Evolutionary conservation across 53 echinoderm and acorn worm genomes (phyloP).

Genomic region (Mesocentrotus franciscanus): DNA sequence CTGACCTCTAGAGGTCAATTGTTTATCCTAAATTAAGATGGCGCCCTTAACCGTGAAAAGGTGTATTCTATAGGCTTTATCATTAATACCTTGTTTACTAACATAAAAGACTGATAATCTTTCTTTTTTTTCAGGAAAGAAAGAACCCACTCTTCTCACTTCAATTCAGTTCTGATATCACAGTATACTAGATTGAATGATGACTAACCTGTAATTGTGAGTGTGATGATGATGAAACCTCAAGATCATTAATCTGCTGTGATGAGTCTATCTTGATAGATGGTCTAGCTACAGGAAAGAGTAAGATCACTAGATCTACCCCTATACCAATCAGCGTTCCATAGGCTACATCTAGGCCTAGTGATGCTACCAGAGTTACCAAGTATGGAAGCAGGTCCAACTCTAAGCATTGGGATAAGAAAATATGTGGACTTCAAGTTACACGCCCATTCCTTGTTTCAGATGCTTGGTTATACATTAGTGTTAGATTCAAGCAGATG

Average conservation of each 20-base stretch:
- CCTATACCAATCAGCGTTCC: constrained; percentile 93
- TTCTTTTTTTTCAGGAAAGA: no score
- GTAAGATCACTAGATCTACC: constrained; percentile 88
- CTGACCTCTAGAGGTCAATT: no score
- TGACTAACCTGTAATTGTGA: constrained; percentile 46
- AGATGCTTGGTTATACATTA: background rate
- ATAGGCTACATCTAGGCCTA: constrained; percentile 82
- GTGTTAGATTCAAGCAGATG: background rate
- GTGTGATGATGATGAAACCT: background rate
- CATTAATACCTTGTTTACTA: no score
- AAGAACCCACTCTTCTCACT: no score
- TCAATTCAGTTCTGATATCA: no score
- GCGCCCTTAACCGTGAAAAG: no score
- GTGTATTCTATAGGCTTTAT: no score
- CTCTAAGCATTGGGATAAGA: constrained; percentile 49
- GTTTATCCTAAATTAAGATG: no score
- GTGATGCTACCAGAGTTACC: constrained; percentile 81
- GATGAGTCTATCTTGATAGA: constrained; percentile 57
- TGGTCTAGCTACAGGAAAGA: constrained; percentile 78
- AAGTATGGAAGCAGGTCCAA: constrained; percentile 82
- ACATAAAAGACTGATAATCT: no score
- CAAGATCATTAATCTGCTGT: background rate
- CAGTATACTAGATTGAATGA: background rate
- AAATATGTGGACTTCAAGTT: background rate
- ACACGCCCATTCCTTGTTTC: background rate